A percentile compares a stretch with the other conserved stretches of the same genome.
Evolutionary conservation across 2,888 invertebrate genomes (phyloP).

Genomic region (Tyria jacobaeae): DNA sequence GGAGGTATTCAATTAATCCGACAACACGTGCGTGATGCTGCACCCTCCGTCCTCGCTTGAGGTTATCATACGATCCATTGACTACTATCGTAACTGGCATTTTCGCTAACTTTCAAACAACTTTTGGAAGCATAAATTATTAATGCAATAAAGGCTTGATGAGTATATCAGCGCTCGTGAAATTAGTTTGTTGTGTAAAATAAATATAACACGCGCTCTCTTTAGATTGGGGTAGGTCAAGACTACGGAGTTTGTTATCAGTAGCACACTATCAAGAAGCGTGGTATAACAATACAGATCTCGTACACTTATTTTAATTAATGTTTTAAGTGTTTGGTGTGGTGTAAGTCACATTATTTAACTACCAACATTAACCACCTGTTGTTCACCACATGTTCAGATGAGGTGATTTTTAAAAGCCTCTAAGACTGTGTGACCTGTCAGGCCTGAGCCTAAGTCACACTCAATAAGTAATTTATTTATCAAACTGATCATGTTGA

Average conservation of each 20-base stretch:
- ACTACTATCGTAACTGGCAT: conserved; percentile 47
- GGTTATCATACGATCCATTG: conserved; percentile 73
- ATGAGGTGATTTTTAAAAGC: neutral
- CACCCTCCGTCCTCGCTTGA: conserved; percentile 64
- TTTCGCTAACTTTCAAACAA: conserved; percentile 34
- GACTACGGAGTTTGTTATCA: conserved; percentile 11
- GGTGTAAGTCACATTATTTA: too few relatives aligned
- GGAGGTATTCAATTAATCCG: conserved; percentile 79
- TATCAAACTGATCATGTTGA: neutral
- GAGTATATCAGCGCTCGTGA: conserved; percentile 6
- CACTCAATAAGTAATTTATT: too few relatives aligned
- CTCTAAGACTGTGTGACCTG: neutral
- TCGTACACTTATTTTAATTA: neutral
- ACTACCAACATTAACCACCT: neutral
- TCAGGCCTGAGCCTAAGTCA: too few relatives aligned
- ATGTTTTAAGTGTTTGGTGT: too few relatives aligned
- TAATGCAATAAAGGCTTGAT: conserved; percentile 15
- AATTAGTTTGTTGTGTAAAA: conserved; percentile 13
- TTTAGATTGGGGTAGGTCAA: conserved; percentile 16
- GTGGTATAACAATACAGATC: neutral
- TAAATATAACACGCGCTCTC: conserved; percentile 13
- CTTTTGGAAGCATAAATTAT: conserved; percentile 21
- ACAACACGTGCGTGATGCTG: conserved; percentile 82
- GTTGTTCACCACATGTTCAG: neutral
- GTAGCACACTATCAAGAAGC: conserved; percentile 8